Base-by-base conservation (phyloP, 2,888 invertebrate genomes). In the Cryptus armator region DNA sequence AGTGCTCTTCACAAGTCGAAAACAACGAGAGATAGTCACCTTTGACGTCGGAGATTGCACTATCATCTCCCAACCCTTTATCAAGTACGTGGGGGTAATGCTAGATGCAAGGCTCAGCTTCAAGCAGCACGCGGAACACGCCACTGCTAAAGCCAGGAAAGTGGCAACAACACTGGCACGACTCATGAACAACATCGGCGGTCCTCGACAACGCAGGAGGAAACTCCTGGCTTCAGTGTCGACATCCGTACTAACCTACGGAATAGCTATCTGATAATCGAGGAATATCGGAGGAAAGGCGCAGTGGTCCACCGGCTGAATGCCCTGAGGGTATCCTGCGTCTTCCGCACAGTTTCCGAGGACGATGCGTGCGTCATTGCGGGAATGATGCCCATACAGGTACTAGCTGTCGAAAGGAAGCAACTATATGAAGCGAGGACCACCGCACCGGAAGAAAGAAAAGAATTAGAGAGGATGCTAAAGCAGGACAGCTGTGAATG, bases 121-220 rank as follows among this genome's bases (percentile, higher is more conserved):
- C 77, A 84, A 67, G 59, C 29, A 66, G 9, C 72, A 79, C 5
- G 43, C 62, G 6, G 67, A 78, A 46, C 14, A 72, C 37, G 56
- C 46, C 1, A 46, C 64, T 67, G 78, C n/a, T 0, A 87, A 87
- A 62, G 87, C 85, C 1, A 46, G 72, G 12, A 43, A 37, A 37
- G 86, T 87, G 19, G 56, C 37, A 9, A 32, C 77, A 6, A 67
- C 70, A 16, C 51, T 89, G 56, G 68, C 85, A 9, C 67, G 85
- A 9, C 81, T 88, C 1, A 87, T 88, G 88, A 85, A 86, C 9
- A 88, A 89, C 64, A 51, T 85, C 16, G 86, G 87, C 14, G 87
- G 88, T 9, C 85, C 86, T 3, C 79, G 68, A 9, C 85, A 86
- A 68, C 32, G 10, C 9, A 81, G 79, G 43, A 86, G 86, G 44